phyloP scores from a whole-genome alignment of 2,888 invertebrate species.

The Vesta saturnalis region DNA sequence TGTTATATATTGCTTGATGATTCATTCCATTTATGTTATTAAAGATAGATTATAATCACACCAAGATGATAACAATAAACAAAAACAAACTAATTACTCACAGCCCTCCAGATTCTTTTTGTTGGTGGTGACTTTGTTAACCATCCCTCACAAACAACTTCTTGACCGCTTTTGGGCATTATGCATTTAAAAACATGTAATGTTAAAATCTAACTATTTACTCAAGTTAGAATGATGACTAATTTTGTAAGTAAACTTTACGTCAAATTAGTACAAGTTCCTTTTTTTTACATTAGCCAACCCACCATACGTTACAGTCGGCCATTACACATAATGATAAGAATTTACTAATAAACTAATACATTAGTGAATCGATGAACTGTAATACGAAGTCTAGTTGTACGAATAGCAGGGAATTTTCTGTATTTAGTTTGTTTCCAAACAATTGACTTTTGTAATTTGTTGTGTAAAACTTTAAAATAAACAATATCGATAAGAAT shows the following conservation, averaged over 20 bases:
- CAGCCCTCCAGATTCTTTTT: constrained; percentile 92
- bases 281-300: constrained; percentile 29
- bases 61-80: constrained; percentile 27
- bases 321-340: not conserved
- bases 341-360: not conserved
- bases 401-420: constrained; percentile 1
- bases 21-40: constrained; percentile 18
- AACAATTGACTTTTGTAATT: no score
- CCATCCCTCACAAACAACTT: constrained; percentile 92
- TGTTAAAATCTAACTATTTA: not conserved
- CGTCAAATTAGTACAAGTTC: constrained; percentile 25
- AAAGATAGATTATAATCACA: constrained; percentile 30
- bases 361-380: constrained; percentile 12
- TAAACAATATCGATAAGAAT: no score
- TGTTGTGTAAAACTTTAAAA: no score
- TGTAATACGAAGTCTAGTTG: not conserved
- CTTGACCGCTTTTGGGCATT: constrained; percentile 67
- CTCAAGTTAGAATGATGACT: constrained; percentile 21
- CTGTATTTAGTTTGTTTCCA: not conserved
- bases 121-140: constrained; percentile 95
- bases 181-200: constrained; percentile 28
- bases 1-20: constrained; percentile 12
- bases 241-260: constrained; percentile 28
- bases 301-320: constrained; percentile 32
- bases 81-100: constrained; percentile 66